Evolutionary conservation across 64 coral and sea anemone genomes (phyloP).

Genomic region (Trachythela sp.): DNA sequence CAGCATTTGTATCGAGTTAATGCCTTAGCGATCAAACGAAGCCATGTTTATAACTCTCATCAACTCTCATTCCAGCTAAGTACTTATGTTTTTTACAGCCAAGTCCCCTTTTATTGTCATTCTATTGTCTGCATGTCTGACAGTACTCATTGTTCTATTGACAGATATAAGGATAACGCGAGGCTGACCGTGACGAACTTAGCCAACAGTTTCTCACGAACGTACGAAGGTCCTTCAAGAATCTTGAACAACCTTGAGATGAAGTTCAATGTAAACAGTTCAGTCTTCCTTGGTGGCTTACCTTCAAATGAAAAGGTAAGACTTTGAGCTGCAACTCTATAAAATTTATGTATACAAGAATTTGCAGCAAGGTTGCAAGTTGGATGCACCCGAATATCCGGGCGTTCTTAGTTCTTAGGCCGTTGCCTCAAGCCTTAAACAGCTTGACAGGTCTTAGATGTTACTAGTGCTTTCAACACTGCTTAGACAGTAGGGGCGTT

Average conservation of each 20-base stretch:
- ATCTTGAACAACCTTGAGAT: slow-evolving; percentile 36
- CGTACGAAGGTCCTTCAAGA: slow-evolving; percentile 60
- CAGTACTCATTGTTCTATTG: neutral
- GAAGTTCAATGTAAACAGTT: slow-evolving; percentile 38
- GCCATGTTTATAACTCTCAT: too few relatives aligned
- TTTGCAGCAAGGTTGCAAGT: neutral
- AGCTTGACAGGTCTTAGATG: too few relatives aligned
- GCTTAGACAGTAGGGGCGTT: too few relatives aligned
- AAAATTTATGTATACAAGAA: neutral
- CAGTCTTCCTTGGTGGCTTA: slow-evolving; percentile 67
- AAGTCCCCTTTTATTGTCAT: too few relatives aligned
- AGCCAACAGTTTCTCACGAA: slow-evolving; percentile 53
- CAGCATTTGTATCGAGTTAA: too few relatives aligned
- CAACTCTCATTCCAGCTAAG: too few relatives aligned
- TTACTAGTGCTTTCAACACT: too few relatives aligned
- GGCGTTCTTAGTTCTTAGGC: too few relatives aligned
- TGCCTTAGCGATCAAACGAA: too few relatives aligned
- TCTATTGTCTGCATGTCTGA: too few relatives aligned
- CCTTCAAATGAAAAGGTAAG: slow-evolving; percentile 60
- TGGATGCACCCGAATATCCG: neutral
- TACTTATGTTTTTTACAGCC: too few relatives aligned
- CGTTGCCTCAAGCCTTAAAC: too few relatives aligned
- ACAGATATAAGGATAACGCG: slow-evolving; percentile 54
- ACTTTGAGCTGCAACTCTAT: neutral
- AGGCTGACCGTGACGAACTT: slow-evolving; percentile 78